Base-by-base conservation (phyloP, 2,888 invertebrate genomes). In the Pandemis cinnamomeana region DNA sequence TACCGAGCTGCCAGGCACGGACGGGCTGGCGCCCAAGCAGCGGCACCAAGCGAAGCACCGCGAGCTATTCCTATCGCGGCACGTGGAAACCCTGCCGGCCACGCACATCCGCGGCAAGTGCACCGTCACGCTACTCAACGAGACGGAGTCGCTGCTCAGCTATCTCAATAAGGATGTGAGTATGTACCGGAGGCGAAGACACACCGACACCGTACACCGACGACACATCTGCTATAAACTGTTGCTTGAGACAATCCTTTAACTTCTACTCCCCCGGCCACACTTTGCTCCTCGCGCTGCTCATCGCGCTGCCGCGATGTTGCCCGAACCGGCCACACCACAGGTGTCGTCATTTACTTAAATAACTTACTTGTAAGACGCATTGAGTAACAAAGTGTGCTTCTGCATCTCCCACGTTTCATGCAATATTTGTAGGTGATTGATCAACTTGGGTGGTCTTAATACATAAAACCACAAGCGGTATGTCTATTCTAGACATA, bases 41-140 rank as follows among this genome's bases (percentile, higher is more conserved):
- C 96, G 97, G 86, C 98, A 99, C 95, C 98, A 99, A 94, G 96
- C 99, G 91, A 98, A 98, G 92, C 99, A 99, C 92, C 96, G 99
- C 85, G 99, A 99, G 95, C 95, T 99, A 87, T 99, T 99, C 95
- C 96, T 99, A 80, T 99, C 99, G 67, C 96, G 99, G 83, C 98
- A 98, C 95, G 98, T 99, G 86, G 99, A 99, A 94, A 99, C 99
- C 76, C 95, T 99, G 91, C 99, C 99, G 77, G 99, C 99, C 81
- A 99, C 99, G 77, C 98, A 99, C 95, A 99, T 99, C 86, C 96
- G 99, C 89, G 99, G 99, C 92, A 99, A 99, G 95, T 99, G 99
- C 95, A 97, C 98, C 83, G 99, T 99, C 84, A 99, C 99, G 82
- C 95, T 99, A 85, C 97, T 99, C 94, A 99, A 99, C 95, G 99